Evolutionary conservation across 1,140 invertebrate genomes (phyloP).

Genomic region (Zaprionus africanus): DNA sequence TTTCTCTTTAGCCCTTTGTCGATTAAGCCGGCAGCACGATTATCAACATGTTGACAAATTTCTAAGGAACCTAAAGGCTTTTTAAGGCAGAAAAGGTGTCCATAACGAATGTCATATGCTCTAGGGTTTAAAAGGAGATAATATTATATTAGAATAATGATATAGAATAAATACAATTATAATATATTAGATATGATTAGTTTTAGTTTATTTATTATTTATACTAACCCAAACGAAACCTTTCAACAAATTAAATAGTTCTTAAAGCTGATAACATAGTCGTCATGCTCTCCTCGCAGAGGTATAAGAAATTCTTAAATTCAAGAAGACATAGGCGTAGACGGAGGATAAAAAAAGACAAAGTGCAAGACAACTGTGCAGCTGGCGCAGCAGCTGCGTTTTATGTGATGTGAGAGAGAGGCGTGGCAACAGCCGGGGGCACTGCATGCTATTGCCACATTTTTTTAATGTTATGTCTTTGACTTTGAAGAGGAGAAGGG

Average conservation of each 20-base stretch:
- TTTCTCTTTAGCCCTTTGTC: constrained; percentile 34
- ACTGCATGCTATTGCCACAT: constrained; percentile 50
- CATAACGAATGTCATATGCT: background rate
- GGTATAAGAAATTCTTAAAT: constrained; percentile 8
- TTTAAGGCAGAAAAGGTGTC: background rate
- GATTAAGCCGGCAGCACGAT: constrained; percentile 48
- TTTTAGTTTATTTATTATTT: too few relatives aligned
- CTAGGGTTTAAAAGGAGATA: background rate
- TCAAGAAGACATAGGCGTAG: constrained; percentile 6
- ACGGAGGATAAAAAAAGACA: background rate
- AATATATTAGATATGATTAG: too few relatives aligned
- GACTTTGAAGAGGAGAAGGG: constrained; percentile 17
- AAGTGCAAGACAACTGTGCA: constrained; percentile 25
- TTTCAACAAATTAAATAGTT: too few relatives aligned
- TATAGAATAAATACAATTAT: too few relatives aligned
- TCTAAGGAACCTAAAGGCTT: constrained; percentile 1
- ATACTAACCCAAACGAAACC: too few relatives aligned
- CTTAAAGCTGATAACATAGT: background rate
- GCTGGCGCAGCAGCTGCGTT: constrained; percentile 62
- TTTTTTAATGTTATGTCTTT: constrained; percentile 42
- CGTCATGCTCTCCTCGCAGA: background rate
- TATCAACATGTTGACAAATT: constrained; percentile 78
- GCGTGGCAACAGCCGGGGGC: constrained; percentile 4
- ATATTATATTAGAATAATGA: too few relatives aligned
- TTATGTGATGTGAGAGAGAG: constrained; percentile 51